phyloP scores from a whole-genome alignment of 92 coral and sea anemone species.

The Isaurus tuberculatus region DNA sequence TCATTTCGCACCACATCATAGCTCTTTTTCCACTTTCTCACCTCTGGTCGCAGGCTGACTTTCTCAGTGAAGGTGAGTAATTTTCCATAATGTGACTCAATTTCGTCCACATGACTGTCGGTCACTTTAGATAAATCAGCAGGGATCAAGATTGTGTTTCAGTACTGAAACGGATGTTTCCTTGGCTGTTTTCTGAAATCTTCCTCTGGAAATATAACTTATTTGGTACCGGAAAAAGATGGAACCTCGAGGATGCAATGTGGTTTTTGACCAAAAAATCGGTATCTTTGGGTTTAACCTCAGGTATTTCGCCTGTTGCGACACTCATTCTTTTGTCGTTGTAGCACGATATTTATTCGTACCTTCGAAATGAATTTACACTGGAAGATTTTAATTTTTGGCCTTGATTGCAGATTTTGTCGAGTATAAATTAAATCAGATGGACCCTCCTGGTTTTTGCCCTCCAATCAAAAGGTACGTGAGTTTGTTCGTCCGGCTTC shows the following conservation, averaged over 20 bases:
- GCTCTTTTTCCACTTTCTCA: conserved; percentile 50
- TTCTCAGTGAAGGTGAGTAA: too few species aligned
- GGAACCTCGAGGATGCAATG: neutral
- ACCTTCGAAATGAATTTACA: conserved; percentile 19
- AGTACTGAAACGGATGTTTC: conserved; percentile 1
- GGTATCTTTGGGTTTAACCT: neutral
- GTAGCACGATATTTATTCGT: conserved; percentile 6
- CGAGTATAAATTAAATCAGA: neutral
- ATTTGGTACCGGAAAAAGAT: too few species aligned
- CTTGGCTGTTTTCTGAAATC: too few species aligned
- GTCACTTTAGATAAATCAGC: too few species aligned
- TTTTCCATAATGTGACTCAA: too few species aligned
- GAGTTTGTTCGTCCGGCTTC: neutral
- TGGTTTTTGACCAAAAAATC: neutral
- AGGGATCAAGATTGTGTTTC: too few species aligned
- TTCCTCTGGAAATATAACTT: too few species aligned
- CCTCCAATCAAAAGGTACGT: neutral
- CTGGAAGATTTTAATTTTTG: neutral
- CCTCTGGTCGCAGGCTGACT: too few species aligned
- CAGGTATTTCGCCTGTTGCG: neutral
- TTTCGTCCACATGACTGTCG: too few species aligned
- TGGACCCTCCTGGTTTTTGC: neutral
- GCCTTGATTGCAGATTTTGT: neutral
- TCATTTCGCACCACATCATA: conserved; percentile 66
- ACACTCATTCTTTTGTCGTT: conserved; percentile 8